Percentiles rank a stretch among this genome's conserved stretches.
These are phyloP conservation scores for Dynastes grantii DNA, from an alignment of 2,888 invertebrate species.

Conservation along the genomic window DNA sequence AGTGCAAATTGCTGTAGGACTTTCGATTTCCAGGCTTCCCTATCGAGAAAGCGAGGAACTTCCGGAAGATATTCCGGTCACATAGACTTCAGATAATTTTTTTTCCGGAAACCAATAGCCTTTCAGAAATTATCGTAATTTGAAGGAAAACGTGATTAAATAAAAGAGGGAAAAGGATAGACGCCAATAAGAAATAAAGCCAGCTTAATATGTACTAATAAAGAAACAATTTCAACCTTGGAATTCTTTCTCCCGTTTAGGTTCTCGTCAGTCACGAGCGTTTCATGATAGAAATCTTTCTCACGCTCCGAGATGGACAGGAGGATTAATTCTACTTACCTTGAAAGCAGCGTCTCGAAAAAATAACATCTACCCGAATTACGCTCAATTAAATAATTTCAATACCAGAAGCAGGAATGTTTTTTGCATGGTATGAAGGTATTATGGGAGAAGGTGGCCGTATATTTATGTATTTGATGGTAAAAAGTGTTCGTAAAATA, in stretches of 20 bases:
- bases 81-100: constrained; percentile 6
- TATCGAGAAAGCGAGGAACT: neutral
- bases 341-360: neutral
- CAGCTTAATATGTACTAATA: neutral
- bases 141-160: neutral
- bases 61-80: neutral
- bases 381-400: neutral
- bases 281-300: constrained; percentile 1
- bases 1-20: constrained; percentile 18
- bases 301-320: neutral
- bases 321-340: too few species aligned
- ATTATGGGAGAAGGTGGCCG: too few species aligned
- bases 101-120: neutral
- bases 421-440: neutral
- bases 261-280: neutral
- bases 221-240: neutral
- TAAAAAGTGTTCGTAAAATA: too few species aligned
- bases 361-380: neutral
- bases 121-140: neutral
- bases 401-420: neutral
- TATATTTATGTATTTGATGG: too few species aligned
- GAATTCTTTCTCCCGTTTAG: neutral
- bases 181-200: neutral
- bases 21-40: neutral
- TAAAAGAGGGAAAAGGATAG: neutral